These are phyloP conservation scores for Ericerus pela DNA, from an alignment of 1,140 invertebrate species.

Conservation along the genomic window DNA sequence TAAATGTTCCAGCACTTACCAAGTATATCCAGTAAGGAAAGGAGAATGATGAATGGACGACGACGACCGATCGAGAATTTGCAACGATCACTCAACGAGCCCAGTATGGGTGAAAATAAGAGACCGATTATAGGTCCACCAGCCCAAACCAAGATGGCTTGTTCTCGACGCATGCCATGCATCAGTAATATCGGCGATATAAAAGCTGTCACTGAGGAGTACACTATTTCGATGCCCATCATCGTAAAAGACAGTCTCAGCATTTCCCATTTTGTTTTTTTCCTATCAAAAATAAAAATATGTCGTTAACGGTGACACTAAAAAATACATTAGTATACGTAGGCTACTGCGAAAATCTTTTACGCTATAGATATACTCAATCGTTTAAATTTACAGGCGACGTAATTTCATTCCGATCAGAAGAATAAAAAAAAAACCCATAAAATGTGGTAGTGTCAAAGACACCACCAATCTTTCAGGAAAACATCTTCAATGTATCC, in stretches of 20 bases:
- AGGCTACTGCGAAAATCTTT: no score
- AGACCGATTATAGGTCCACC: slow-evolving; percentile 81
- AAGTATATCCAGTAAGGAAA: slow-evolving; percentile 75
- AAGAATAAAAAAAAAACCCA: no score
- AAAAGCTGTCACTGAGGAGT: slow-evolving; percentile 92
- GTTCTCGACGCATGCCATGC: slow-evolving; percentile 75
- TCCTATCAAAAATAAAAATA: slow-evolving; percentile 34
- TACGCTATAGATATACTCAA: no score
- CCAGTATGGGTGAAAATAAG: slow-evolving; percentile 80
- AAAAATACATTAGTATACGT: no score
- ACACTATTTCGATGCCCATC: slow-evolving; percentile 95
- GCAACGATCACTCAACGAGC: slow-evolving; percentile 83
- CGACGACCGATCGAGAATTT: slow-evolving; percentile 60
- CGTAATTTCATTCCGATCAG: no score
- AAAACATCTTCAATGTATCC: no score
- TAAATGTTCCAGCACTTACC: slow-evolving; percentile 36
- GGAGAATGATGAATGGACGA: slow-evolving; percentile 76
- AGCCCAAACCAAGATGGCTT: slow-evolving; percentile 93
- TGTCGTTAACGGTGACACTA: no score
- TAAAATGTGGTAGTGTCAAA: no score
- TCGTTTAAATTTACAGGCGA: no score
- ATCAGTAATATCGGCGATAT: slow-evolving; percentile 86
- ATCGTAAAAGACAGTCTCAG: slow-evolving; percentile 81
- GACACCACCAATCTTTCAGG: no score
- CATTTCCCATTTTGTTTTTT: slow-evolving; percentile 66